A percentile compares a stretch with the other conserved stretches of the same genome.
phyloP scores from a whole-genome alignment of 2,797 vertebrate species.

The Sitta carolinensis region DNA sequence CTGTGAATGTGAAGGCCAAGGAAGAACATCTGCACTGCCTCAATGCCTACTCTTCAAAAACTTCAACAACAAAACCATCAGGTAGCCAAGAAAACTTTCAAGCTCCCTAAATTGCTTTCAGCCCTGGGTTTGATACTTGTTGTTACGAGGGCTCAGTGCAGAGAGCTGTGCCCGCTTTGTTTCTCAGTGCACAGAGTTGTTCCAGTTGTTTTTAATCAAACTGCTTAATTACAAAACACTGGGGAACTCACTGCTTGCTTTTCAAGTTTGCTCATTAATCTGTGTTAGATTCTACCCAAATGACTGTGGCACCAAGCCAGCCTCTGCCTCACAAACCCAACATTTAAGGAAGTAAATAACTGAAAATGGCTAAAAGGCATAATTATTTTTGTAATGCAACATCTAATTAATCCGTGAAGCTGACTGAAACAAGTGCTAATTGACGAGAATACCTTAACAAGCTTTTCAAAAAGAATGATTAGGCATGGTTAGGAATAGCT shows the following conservation, averaged over 20 bases:
- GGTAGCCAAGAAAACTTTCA: not conserved
- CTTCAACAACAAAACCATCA: not conserved
- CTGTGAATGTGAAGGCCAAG: not conserved
- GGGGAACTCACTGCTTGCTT: slow-evolving; percentile 51
- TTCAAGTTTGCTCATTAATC: slow-evolving; percentile 63
- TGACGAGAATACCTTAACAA: slow-evolving; percentile 60
- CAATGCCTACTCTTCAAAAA: not conserved
- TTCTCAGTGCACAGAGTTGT: not conserved
- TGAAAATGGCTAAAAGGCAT: slow-evolving; percentile 63
- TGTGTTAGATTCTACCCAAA: slow-evolving; percentile 56
- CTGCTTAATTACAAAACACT: slow-evolving; percentile 64
- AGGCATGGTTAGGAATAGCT: not conserved
- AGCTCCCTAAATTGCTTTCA: slow-evolving; percentile 1
- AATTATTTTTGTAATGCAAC: slow-evolving; percentile 67
- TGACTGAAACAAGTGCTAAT: slow-evolving; percentile 59
- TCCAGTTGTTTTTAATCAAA: slow-evolving; percentile 66
- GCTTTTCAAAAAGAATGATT: slow-evolving; percentile 52
- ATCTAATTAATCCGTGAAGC: slow-evolving; percentile 56
- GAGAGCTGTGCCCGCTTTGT: slow-evolving; percentile 10
- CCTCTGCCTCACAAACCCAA: slow-evolving; percentile 41
- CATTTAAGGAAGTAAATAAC: slow-evolving; percentile 67
- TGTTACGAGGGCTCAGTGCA: not conserved
- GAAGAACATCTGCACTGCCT: not conserved
- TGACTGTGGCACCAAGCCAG: slow-evolving; percentile 48
- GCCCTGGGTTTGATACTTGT: not conserved